Conservation (phyloP, 2,888 invertebrate genomes). For the Andrena hattorfiana region DNA sequence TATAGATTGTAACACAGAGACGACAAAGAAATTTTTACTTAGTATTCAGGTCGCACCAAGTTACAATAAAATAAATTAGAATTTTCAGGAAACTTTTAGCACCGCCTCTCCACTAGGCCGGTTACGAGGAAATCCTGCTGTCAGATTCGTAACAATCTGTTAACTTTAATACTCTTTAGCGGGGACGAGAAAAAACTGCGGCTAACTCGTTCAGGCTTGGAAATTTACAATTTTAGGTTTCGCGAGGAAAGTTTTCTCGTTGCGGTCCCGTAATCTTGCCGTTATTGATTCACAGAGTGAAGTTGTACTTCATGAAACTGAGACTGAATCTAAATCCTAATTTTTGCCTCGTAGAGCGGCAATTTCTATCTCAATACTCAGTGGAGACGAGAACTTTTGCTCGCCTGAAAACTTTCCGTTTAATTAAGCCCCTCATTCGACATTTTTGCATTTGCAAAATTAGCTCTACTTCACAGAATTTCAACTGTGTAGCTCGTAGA, state of each 20-base stretch:
- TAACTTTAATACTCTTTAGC: constrained; percentile 55
- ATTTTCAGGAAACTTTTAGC: constrained; percentile 34
- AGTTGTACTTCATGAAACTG: constrained; percentile 29
- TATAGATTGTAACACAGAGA: background rate
- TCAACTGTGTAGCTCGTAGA: too few relatives aligned
- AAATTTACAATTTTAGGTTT: constrained; percentile 59
- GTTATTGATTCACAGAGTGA: constrained; percentile 51
- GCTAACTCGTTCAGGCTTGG: constrained; percentile 53
- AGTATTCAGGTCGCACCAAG: background rate
- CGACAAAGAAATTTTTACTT: too few relatives aligned
- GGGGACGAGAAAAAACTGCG: constrained; percentile 26
- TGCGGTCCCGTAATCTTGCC: constrained; percentile 49
- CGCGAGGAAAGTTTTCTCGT: constrained; percentile 53
- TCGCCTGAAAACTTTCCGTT: constrained; percentile 17
- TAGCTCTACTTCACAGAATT: too few relatives aligned
- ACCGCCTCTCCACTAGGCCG: background rate
- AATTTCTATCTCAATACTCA: constrained; percentile 28
- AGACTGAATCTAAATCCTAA: constrained; percentile 41
- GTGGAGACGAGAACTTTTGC: constrained; percentile 1
- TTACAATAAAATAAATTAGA: constrained; percentile 45
- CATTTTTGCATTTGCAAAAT: constrained; percentile 2
- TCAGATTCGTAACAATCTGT: constrained; percentile 56
- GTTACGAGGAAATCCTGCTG: constrained; percentile 21
- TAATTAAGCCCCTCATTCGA: constrained; percentile 33
- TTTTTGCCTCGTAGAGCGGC: constrained; percentile 1